Base-by-base conservation (phyloP, 2,113 vertebrate genomes). In the Halcyon senegalensis region DNA sequence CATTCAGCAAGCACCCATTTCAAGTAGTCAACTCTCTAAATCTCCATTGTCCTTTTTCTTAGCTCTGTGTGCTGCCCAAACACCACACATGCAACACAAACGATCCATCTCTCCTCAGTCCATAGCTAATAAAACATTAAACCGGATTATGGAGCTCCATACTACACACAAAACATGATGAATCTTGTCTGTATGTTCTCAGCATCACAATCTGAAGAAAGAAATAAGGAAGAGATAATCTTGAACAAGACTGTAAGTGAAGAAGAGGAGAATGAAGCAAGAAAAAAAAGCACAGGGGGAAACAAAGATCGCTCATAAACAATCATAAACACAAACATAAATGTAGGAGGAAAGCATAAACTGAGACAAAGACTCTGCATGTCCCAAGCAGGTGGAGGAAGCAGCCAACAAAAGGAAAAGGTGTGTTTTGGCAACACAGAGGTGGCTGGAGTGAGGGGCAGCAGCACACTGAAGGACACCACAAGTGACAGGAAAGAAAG, bases 1-100 rank as follows among this genome's bases (percentile, higher is more conserved):
- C 16, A 41, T 31, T 70, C n/a, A 39, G 41, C 1, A 1, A 14
- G 27, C 16, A 81, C 15, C 14, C 0, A 0, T 78, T 81, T 55
- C 73, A 84, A 81, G 72, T 91, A 58, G 70, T 24, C 44, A 87
- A 5, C 41, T 74, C 74, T 55, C 41, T 23, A 62, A 50, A 94
- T 33, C 60, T 87, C 18, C 31, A 10, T 63, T 88, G 87, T 27
- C 20, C n/a, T 23, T 31, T 43, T 37, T 35, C 60, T 63, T 17
- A 51, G 53, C 37, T 48, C 17, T 9, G 33, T 84, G n/a, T n/a
- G 64, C 41, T 93, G 59, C 74, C 19, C 41, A 89, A 87, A 88
- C 73, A 80, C 15, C 25, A 50, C 27, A 25, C 14, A 43, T 2
- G 13, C 4, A 16, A 53, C 3, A 3, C 13, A 74, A 80, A 77